Evolutionary conservation across 1,140 invertebrate genomes (phyloP).

Genomic region (Trichogramma pretiosum): DNA sequence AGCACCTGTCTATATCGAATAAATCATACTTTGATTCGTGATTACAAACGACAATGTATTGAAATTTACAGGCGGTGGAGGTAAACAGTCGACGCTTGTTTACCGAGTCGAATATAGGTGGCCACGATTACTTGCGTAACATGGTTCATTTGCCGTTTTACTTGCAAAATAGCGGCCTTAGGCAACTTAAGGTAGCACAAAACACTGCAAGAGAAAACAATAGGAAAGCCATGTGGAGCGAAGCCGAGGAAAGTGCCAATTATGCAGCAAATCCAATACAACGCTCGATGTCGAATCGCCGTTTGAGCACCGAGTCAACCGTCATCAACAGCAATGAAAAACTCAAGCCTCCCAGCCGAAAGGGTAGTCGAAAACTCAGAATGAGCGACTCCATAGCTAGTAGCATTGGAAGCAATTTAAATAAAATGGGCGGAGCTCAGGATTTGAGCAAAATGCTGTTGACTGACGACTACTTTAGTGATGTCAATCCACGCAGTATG

Average conservation of each 20-base stretch:
- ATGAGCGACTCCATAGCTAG: constrained; percentile 81
- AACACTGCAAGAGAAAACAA: constrained; percentile 56
- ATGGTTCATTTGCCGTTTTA: constrained; percentile 97
- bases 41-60: background rate
- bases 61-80: constrained; percentile 69
- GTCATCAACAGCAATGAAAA: constrained; percentile 68
- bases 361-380: constrained; percentile 60
- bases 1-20: background rate
- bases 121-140: constrained; percentile 90
- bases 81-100: constrained; percentile 78
- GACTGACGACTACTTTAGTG: constrained; percentile 92
- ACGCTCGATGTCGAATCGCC: constrained; percentile 57
- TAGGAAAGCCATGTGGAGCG: constrained; percentile 38
- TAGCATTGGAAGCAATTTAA: constrained; percentile 79
- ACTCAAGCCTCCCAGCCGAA: constrained; percentile 46
- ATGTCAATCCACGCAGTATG: constrained; percentile 96
- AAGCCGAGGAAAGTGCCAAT: constrained; percentile 45
- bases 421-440: constrained; percentile 60
- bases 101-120: constrained; percentile 81
- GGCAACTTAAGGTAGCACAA: constrained; percentile 79
- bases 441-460: constrained; percentile 79
- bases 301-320: constrained; percentile 67
- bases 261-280: constrained; percentile 42
- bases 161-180: constrained; percentile 88
- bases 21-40: constrained; percentile 1